These are phyloP conservation scores for Machaerirhynchus nigripectus DNA, from an alignment of 2,113 vertebrate genomes.

Conservation along the genomic window DNA sequence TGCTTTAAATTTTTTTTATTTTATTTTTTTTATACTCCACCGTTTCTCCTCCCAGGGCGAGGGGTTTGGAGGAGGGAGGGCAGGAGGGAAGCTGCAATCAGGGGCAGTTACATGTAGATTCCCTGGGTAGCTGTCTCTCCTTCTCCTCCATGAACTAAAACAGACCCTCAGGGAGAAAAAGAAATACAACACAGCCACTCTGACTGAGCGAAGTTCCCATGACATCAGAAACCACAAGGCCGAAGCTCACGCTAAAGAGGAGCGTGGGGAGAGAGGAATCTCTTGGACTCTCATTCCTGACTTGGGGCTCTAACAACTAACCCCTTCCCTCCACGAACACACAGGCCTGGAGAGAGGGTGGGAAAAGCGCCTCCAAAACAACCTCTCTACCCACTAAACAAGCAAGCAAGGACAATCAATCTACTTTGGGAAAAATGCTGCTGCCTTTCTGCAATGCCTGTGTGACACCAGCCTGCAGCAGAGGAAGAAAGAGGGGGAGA, in stretches of 20 bases:
- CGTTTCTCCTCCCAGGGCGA: not conserved
- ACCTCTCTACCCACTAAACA: not conserved
- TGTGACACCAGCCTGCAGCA: not conserved
- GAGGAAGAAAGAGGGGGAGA: not conserved
- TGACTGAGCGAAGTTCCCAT: slow-evolving; percentile 13
- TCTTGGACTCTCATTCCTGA: not conserved
- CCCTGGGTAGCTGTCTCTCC: not conserved
- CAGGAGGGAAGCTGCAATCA: not conserved
- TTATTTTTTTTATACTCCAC: not conserved
- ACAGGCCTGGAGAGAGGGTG: not conserved
- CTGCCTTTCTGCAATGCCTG: not conserved
- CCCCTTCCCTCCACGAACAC: not conserved
- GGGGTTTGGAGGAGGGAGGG: not conserved
- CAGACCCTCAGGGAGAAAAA: slow-evolving; percentile 32
- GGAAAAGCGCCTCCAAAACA: not conserved
- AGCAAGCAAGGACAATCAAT: not conserved
- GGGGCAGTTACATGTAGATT: not conserved
- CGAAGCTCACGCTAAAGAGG: slow-evolving; percentile 13
- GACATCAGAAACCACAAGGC: slow-evolving; percentile 62
- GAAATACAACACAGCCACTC: slow-evolving; percentile 19
- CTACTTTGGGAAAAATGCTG: not conserved
- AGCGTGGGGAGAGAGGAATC: slow-evolving; percentile 50
- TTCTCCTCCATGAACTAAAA: slow-evolving; percentile 27
- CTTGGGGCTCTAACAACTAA: not conserved
- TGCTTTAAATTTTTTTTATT: not conserved